phyloP scores from a whole-genome alignment of 2,113 vertebrate species.

The Salvelinus namaycush region DNA sequence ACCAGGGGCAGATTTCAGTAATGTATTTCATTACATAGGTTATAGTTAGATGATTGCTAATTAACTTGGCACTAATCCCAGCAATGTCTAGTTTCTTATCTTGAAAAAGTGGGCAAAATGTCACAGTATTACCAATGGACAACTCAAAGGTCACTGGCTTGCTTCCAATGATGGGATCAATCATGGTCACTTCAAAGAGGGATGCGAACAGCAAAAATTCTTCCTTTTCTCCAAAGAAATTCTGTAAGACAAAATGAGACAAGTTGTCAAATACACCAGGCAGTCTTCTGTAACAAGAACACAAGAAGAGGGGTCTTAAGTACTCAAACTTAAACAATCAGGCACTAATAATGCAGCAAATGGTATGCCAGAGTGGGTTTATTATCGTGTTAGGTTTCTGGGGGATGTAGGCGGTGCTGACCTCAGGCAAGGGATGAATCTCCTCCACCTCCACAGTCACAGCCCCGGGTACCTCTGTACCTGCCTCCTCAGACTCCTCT shows the following conservation, averaged over 20 bases:
- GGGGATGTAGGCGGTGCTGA: constrained; percentile 43
- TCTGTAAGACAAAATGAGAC: constrained; percentile 63
- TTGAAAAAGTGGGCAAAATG: no score
- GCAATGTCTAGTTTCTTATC: no score
- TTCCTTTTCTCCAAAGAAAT: constrained; percentile 78
- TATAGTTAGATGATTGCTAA: no score
- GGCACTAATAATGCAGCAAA: neutral
- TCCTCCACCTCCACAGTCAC: constrained; percentile 87
- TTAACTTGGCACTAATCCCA: no score
- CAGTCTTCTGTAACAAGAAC: neutral
- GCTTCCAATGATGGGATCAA: constrained; percentile 78
- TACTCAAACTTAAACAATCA: neutral
- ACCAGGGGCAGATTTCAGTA: no score
- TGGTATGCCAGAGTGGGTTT: neutral
- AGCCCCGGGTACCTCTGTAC: constrained; percentile 75
- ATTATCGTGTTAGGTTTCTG: constrained; percentile 8
- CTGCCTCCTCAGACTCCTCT: constrained; percentile 50
- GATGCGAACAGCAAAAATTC: constrained; percentile 89
- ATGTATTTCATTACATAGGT: no score
- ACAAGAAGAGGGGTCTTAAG: neutral
- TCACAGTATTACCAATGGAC: constrained; percentile 80
- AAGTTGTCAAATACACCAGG: neutral
- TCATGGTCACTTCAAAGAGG: constrained; percentile 92
- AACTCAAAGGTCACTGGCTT: constrained; percentile 85
- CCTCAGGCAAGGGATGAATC: constrained; percentile 86